Conservation (phyloP, 2,113 vertebrate species). For the Hucho hucho region DNA sequence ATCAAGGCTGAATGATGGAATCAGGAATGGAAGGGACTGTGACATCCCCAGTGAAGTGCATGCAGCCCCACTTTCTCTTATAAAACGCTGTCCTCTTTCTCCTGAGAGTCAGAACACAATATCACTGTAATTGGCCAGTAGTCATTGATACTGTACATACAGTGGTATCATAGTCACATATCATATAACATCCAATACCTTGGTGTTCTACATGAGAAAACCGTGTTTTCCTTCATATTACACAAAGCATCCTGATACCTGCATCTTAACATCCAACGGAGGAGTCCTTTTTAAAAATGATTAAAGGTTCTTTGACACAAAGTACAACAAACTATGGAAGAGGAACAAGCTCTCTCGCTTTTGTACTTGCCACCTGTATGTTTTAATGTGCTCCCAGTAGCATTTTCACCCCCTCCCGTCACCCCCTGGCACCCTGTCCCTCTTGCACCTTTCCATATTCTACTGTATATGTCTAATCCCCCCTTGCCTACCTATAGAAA, state of each 20-base stretch:
- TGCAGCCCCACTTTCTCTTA: neutral
- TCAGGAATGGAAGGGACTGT: neutral
- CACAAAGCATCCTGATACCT: slow-evolving; percentile 67
- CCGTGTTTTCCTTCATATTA: slow-evolving; percentile 44
- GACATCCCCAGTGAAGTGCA: neutral
- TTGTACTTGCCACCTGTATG: slow-evolving; percentile 66
- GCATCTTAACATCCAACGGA: slow-evolving; percentile 69
- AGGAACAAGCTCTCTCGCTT: slow-evolving; percentile 37
- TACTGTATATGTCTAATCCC: slow-evolving; percentile 12
- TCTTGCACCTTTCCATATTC: neutral
- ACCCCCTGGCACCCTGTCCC: slow-evolving; percentile 20
- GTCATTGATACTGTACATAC: neutral
- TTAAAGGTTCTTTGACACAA: slow-evolving; percentile 69
- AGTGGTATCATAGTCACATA: neutral
- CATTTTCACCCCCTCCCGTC: slow-evolving; percentile 45
- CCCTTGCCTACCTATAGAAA: slow-evolving; percentile 81
- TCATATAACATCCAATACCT: slow-evolving; percentile 34
- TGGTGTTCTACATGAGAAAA: slow-evolving; percentile 41
- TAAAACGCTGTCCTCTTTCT: neutral
- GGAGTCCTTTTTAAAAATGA: slow-evolving; percentile 55
- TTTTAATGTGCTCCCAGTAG: slow-evolving; percentile 71
- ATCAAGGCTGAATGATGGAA: neutral
- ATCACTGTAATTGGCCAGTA: neutral
- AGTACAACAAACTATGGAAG: slow-evolving; percentile 43
- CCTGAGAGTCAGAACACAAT: neutral